Percentiles rank a stretch among this genome's conserved stretches.
Conservation (phyloP, 1,140 invertebrate genomes). For the Drosophila lacteicornis region DNA sequence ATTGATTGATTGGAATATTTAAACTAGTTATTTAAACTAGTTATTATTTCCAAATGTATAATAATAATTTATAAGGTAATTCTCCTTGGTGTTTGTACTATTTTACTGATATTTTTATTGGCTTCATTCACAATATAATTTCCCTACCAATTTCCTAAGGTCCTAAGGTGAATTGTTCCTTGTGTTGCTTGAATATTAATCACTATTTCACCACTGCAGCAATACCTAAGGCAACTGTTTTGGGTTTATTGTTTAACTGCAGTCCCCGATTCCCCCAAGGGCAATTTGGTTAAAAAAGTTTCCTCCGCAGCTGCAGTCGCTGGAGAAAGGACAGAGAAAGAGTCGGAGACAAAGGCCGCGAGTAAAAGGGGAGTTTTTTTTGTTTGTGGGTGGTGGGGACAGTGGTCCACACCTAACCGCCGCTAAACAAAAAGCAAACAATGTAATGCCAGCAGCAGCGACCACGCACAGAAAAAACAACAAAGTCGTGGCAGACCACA, state of each 20-base stretch:
- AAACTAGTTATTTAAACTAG: background rate
- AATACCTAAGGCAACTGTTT: background rate
- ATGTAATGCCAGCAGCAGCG: conserved; percentile 71
- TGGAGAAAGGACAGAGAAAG: conserved; percentile 9
- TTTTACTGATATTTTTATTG: too few relatives aligned
- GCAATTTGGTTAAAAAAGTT: conserved; percentile 58
- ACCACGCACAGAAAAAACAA: conserved; percentile 62
- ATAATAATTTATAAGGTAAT: background rate
- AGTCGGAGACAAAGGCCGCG: conserved; percentile 4
- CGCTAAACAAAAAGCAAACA: conserved; percentile 76
- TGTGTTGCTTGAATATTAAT: conserved; percentile 1
- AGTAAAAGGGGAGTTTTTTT: background rate
- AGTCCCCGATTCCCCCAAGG: conserved; percentile 26
- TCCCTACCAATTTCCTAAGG: background rate
- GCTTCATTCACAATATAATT: background rate
- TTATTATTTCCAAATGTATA: background rate
- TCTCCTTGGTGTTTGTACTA: too few relatives aligned
- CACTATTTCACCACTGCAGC: background rate
- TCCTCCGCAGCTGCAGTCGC: conserved; percentile 51
- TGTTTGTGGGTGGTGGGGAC: background rate
- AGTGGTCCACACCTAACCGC: conserved; percentile 39
- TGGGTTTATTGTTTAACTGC: conserved; percentile 18
- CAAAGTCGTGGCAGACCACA: conserved; percentile 53
- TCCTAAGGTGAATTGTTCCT: background rate
- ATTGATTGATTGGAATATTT: background rate